Percentiles rank a stretch among this genome's conserved stretches.
phyloP scores from a whole-genome alignment of 2,888 invertebrate genomes.

The Arge pagana region DNA sequence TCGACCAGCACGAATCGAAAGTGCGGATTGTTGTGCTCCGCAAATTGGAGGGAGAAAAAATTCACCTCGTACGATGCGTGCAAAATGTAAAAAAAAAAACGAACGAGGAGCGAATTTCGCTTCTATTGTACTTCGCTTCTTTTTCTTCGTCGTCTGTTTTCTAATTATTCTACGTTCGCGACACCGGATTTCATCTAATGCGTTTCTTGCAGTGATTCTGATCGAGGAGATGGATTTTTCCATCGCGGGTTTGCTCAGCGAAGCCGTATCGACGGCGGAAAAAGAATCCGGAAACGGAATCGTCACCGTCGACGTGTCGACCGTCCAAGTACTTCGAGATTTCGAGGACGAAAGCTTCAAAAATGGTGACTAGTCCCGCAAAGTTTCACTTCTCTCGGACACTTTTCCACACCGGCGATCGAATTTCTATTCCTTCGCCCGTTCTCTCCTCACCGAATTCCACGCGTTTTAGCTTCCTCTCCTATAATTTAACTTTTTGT shows the following conservation, averaged over 20 bases:
- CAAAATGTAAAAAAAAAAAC: too few relatives aligned
- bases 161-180: neutral
- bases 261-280: conserved; percentile 42
- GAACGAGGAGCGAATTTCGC: neutral
- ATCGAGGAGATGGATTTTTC: conserved; percentile 44
- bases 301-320: conserved; percentile 42
- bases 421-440: too few relatives aligned
- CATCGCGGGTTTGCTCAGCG: conserved; percentile 39
- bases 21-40: too few relatives aligned
- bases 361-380: conserved; percentile 42
- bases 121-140: neutral
- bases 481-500: too few relatives aligned
- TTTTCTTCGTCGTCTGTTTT: neutral
- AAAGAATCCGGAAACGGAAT: conserved; percentile 36
- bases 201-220: conserved; percentile 44
- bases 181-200: too few relatives aligned
- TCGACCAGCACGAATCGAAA: too few relatives aligned
- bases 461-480: too few relatives aligned
- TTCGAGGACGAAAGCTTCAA: conserved; percentile 44
- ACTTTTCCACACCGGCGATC: too few relatives aligned
- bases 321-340: conserved; percentile 47
- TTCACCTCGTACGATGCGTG: neutral
- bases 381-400: too few relatives aligned
- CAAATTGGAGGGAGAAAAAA: conserved; percentile 16
- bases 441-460: too few relatives aligned